Evolutionary conservation across 2,797 vertebrate species (phyloP), one percentile per base, ranked within the genome.

Genomic region (Mycteria americana): DNA sequence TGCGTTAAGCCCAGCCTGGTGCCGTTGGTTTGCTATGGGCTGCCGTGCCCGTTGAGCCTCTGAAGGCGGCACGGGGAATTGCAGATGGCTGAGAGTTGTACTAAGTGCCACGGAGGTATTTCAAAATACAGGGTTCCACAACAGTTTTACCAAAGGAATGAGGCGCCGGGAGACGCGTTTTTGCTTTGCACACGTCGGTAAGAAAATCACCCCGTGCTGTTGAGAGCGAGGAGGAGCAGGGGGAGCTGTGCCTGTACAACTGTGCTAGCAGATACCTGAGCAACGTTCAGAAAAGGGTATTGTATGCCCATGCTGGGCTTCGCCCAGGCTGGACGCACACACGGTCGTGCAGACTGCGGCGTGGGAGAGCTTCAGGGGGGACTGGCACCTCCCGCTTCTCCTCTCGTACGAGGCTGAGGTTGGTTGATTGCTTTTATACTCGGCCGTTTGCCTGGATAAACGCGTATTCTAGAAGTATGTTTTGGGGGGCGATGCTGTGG

Each of bases 381-480:
- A 6, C 18, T 3, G 27, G 48, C 10, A 1, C 27, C 50, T 39
- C 41, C 59, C 2, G 2, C 57, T 27, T 39, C 82, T 33, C 17
- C 30, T 33, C 12, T 37, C 12, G 1, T 37, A 16, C 0, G 0
- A 11, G 11, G 60, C 51, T 57, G 23, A 5, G 23, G 43, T 11
- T 41, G 57, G 27, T 8, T 6, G 50, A 3, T n/a, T 33, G 46
- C 16, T 16, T 22, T 35, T 50, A 19, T 24, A 8, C 33, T 33
- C 31, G 2, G 22, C 31, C 1, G 1, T 50, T 45, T 28, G 10
- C 12, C 59, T 18, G 51, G 28, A 7, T n/a, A 13, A n/a, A 16
- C 0, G 4, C 2, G 3, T 18, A 12, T 24, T 46, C 17, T 17
- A 24, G 54, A 62, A 37, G 13, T 6, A 5, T 0, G 3, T 17